phyloP scores from a whole-genome alignment of 1,140 invertebrate species.

The Harlomillsia oculata region DNA sequence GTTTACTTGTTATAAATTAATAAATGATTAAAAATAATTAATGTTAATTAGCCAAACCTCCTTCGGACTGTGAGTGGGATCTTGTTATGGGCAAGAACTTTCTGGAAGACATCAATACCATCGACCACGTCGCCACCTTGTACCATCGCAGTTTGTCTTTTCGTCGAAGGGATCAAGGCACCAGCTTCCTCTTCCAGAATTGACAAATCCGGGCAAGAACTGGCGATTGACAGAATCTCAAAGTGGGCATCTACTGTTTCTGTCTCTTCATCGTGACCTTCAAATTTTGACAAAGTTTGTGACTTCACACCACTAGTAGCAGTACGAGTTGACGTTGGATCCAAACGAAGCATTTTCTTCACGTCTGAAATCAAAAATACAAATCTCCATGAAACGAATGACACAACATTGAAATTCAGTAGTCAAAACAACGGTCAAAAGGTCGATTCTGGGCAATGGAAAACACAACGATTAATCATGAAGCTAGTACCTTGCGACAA shows the following conservation, averaged over 20 bases:
- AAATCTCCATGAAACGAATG: too few relatives aligned
- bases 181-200: slow-evolving; percentile 19
- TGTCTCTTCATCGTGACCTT: slow-evolving; percentile 34
- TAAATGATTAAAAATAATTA: too few relatives aligned
- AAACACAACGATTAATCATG: too few relatives aligned
- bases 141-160: background rate
- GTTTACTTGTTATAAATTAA: too few relatives aligned
- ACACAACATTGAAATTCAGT: too few relatives aligned
- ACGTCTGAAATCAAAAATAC: slow-evolving; percentile 17
- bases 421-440: too few relatives aligned
- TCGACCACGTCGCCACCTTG: slow-evolving; percentile 21
- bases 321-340: too few relatives aligned
- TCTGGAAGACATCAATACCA: slow-evolving; percentile 14
- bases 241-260: slow-evolving; percentile 25
- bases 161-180: background rate
- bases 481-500: too few relatives aligned
- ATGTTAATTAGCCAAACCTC: slow-evolving; percentile 25
- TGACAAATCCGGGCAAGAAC: slow-evolving; percentile 34
- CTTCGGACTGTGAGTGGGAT: slow-evolving; percentile 29
- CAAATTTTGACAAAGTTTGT: slow-evolving; percentile 31
- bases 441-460: too few relatives aligned
- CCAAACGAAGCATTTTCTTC: slow-evolving; percentile 30
- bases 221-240: slow-evolving; percentile 29
- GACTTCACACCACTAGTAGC: slow-evolving; percentile 17
- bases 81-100: slow-evolving; percentile 19